These are phyloP conservation scores for Malurus melanocephalus DNA, from an alignment of 2,113 vertebrate genomes.

Conservation along the genomic window DNA sequence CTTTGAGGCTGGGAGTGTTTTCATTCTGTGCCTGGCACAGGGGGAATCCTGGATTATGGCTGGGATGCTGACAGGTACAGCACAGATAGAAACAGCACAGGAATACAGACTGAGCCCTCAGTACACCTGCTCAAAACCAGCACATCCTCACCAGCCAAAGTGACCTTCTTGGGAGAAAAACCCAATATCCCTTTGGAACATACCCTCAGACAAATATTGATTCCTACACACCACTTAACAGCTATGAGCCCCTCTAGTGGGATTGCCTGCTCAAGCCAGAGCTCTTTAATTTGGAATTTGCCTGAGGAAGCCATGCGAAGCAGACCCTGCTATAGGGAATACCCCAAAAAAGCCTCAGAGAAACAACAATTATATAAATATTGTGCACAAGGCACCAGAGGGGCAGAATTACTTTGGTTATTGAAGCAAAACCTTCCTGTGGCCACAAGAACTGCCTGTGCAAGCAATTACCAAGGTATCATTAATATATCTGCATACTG, in stretches of 20 bases:
- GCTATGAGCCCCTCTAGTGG: neutral
- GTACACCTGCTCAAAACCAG: neutral
- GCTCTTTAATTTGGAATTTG: neutral
- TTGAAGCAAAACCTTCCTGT: neutral
- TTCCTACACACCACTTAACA: neutral
- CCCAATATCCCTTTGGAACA: neutral
- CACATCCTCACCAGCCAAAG: neutral
- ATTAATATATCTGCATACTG: no score
- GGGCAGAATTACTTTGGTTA: neutral
- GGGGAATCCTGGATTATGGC: neutral
- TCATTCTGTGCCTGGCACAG: neutral
- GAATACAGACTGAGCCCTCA: neutral
- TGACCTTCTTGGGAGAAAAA: neutral
- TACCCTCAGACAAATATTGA: neutral
- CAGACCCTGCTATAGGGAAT: neutral
- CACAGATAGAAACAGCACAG: neutral
- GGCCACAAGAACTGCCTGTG: neutral
- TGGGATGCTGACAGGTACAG: neutral
- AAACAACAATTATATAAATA: neutral
- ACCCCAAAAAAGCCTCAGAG: neutral
- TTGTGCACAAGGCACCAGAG: neutral
- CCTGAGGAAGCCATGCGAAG: neutral
- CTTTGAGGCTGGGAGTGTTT: neutral
- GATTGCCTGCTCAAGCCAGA: neutral
- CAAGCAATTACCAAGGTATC: neutral